These are phyloP conservation scores for Orycteropus afer DNA, from an alignment of 2,113 vertebrate genomes.

Conservation along the genomic window DNA sequence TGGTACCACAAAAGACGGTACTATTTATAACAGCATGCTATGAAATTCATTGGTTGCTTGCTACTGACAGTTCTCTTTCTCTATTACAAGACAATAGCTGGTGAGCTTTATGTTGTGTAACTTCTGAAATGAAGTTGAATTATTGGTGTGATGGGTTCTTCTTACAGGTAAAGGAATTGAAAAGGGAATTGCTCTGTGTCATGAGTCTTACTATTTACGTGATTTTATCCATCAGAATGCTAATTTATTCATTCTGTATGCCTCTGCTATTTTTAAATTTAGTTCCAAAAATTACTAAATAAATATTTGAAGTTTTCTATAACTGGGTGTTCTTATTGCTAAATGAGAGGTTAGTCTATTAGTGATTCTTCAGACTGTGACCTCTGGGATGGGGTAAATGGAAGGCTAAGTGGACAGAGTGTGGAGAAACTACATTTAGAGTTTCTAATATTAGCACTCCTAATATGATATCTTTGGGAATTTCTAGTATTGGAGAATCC, in stretches of 20 bases:
- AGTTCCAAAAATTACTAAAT: not conserved
- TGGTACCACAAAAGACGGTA: conserved; percentile 45
- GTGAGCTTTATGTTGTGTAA: not conserved
- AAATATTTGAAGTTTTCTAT: not conserved
- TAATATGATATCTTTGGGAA: not conserved
- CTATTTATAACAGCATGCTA: not conserved
- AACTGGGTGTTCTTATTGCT: not conserved
- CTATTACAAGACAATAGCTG: not conserved
- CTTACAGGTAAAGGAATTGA: not conserved
- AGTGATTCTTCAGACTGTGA: not conserved
- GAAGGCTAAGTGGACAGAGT: not conserved
- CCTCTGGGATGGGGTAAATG: not conserved
- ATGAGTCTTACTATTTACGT: not conserved
- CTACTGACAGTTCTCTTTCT: not conserved
- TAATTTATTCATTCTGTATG: not conserved
- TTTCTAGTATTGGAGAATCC: not conserved
- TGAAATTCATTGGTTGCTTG: not conserved
- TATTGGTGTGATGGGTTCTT: not conserved
- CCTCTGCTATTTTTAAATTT: conserved; percentile 8
- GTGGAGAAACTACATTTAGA: not conserved
- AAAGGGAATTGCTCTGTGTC: not conserved
- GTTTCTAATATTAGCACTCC: too few species aligned
- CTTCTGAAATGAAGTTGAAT: not conserved
- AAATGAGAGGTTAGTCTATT: not conserved
- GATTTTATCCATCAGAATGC: not conserved